phyloP scores from a whole-genome alignment of 2,888 invertebrate genomes.

The Osmoderma eremita region DNA sequence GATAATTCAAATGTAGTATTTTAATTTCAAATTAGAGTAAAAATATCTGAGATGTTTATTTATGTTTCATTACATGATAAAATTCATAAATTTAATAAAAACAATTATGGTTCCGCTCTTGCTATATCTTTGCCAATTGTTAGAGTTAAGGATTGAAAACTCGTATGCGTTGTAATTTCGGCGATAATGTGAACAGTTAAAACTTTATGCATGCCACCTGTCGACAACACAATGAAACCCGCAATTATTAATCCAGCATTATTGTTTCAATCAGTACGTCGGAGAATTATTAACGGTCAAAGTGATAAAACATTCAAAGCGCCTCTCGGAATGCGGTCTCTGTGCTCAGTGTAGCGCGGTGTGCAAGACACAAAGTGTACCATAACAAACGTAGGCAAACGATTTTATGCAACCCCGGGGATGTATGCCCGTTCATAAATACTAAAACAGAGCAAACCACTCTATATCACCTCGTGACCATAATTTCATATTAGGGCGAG shows the following conservation, averaged over 20 bases:
- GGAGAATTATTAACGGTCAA: constrained; percentile 7
- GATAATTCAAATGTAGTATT: no score
- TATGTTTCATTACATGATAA: no score
- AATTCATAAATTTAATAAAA: no score
- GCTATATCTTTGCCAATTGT: no score
- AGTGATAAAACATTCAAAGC: constrained; percentile 5
- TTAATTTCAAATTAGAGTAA: no score
- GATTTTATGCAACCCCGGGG: constrained; percentile 25
- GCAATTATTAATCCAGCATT: constrained; percentile 4
- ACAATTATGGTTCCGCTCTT: no score
- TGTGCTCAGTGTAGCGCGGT: not conserved
- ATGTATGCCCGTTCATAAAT: constrained; percentile 31
- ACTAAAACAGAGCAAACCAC: constrained; percentile 33
- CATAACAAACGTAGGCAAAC: constrained; percentile 20
- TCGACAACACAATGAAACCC: no score
- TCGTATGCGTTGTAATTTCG: no score
- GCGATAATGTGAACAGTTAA: no score
- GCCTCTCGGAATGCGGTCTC: constrained; percentile 1
- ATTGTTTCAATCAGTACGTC: constrained; percentile 9
- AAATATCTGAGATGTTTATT: no score
- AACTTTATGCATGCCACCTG: no score
- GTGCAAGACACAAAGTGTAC: constrained; percentile 5
- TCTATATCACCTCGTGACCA: constrained; percentile 28
- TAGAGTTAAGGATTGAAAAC: no score
- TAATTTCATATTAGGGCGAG: constrained; percentile 24